Percentiles rank a stretch among this genome's conserved stretches.
phyloP scores from a whole-genome alignment of 2,113 vertebrate species.

The Mugil cephalus region DNA sequence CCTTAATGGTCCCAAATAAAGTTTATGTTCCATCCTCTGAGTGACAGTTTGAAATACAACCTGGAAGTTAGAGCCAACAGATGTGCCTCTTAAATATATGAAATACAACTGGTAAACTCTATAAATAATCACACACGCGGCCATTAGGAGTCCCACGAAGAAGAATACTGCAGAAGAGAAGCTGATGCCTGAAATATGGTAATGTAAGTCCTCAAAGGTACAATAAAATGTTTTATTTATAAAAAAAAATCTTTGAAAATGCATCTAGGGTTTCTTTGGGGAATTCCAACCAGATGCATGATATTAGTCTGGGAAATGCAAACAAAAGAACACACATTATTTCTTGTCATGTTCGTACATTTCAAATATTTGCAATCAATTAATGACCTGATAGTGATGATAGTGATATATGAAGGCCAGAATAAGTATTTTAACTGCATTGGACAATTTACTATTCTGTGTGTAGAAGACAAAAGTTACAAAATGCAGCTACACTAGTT shows the following conservation, averaged over 20 bases:
- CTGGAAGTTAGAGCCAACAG: background rate
- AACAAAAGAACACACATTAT: background rate
- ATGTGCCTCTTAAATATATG: background rate
- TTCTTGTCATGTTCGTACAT: no score
- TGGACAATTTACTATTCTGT: no score
- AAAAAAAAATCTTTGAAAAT: constrained; percentile 31
- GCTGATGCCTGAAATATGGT: constrained; percentile 22
- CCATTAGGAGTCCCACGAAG: constrained; percentile 21
- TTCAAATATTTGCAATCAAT: background rate
- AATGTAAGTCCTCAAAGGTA: constrained; percentile 21
- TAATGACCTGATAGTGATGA: no score
- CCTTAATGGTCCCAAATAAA: background rate
- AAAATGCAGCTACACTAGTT: no score
- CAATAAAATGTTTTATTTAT: constrained; percentile 36
- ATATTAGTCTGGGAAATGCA: constrained; percentile 10
- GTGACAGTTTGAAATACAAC: background rate
- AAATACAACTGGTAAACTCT: constrained; percentile 12
- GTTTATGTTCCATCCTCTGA: background rate
- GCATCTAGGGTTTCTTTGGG: constrained; percentile 1
- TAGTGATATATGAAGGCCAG: no score
- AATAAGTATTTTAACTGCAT: no score
- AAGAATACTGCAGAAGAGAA: constrained; percentile 5
- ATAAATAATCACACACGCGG: constrained; percentile 25
- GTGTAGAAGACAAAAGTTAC: no score
- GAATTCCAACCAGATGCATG: constrained; percentile 22